These are phyloP conservation scores for Coelogynopora nodosa DNA, from an alignment of 2,888 invertebrate genomes.

Conservation along the genomic window DNA sequence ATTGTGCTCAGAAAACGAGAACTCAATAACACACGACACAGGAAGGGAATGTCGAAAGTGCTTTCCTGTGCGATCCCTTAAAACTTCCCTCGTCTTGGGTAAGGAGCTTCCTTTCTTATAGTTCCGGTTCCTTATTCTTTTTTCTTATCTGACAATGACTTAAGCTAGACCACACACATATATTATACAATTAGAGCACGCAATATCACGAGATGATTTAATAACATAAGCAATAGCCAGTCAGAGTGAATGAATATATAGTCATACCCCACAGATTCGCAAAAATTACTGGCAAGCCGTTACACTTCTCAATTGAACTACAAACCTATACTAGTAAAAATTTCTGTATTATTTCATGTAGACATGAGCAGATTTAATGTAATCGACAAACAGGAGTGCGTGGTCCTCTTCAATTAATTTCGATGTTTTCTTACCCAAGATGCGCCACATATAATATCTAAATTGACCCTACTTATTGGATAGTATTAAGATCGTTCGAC, in stretches of 20 bases:
- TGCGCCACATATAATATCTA: neutral
- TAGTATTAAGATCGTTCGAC: no score
- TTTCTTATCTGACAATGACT: neutral
- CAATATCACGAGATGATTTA: neutral
- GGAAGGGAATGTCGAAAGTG: constrained; percentile 13
- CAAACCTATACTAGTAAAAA: no score
- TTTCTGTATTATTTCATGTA: no score
- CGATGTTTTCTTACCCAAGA: neutral
- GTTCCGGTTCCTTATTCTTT: constrained; percentile 3
- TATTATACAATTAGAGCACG: neutral
- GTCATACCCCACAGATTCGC: neutral
- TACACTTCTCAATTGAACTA: neutral
- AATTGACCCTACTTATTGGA: neutral
- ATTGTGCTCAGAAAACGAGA: neutral
- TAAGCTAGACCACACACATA: neutral
- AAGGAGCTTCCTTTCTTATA: constrained; percentile 12
- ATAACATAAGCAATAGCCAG: neutral
- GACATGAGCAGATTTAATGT: no score
- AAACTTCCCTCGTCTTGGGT: neutral
- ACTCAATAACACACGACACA: neutral
- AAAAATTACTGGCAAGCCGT: neutral
- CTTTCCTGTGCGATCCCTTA: neutral
- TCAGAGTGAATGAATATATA: neutral
- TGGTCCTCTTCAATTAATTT: neutral
- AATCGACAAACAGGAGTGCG: neutral